A percentile compares a stretch with the other conserved stretches of the same genome.
Conservation (phyloP, 2,797 vertebrate genomes). For the Orientallactaga sibirica region DNA sequence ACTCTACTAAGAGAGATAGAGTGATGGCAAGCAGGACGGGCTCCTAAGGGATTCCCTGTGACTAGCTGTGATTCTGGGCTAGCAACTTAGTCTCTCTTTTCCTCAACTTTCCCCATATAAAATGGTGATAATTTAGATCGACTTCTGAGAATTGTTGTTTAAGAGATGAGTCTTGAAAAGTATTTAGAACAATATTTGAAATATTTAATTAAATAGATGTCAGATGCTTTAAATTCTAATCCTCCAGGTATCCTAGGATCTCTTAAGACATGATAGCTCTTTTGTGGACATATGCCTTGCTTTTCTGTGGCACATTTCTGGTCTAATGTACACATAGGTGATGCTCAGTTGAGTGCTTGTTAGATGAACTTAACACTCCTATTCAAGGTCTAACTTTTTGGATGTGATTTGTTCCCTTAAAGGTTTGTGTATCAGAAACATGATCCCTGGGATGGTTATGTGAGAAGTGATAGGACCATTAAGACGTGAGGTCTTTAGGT, state of each 20-base stretch:
- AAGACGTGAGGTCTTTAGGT: neutral
- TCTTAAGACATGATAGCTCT: conserved; percentile 26
- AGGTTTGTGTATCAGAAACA: neutral
- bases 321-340: neutral
- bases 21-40: neutral
- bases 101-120: neutral
- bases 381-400: neutral
- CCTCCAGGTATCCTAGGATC: conserved; percentile 32
- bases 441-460: neutral
- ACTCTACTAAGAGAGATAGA: neutral
- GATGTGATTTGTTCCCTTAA: neutral
- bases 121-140: neutral
- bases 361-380: neutral
- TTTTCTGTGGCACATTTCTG: neutral
- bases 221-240: conserved; percentile 12
- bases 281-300: neutral
- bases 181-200: conserved; percentile 3
- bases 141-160: neutral
- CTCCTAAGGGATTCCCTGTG: neutral
- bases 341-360: neutral
- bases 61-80: neutral
- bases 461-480: too few species aligned
- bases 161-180: neutral
- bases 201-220: conserved; percentile 5
- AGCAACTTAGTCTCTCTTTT: neutral